Evolutionary conservation across 2,888 invertebrate genomes (phyloP).

Genomic region (Antheraea yamamai): DNA sequence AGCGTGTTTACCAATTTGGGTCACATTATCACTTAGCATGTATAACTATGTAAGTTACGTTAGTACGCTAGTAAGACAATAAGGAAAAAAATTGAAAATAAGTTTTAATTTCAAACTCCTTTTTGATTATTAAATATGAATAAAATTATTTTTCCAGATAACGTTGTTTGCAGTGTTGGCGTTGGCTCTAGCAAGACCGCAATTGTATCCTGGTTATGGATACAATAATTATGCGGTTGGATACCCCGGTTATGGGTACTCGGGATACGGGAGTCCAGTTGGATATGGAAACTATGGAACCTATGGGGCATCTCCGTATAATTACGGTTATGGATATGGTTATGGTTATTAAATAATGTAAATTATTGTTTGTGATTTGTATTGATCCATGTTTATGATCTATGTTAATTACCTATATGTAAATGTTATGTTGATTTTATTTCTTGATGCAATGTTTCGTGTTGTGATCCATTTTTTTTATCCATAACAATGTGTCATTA

Average conservation of each 20-base stretch:
- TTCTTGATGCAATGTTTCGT: not conserved
- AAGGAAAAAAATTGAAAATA: too few relatives aligned
- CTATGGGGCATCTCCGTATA: conserved; percentile 62
- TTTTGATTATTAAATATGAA: not conserved
- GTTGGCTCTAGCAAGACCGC: conserved; percentile 73
- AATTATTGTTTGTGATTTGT: not conserved
- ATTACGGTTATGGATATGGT: conserved; percentile 60
- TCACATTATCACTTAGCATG: too few relatives aligned
- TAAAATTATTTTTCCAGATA: conserved; percentile 54
- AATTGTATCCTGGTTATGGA: conserved; percentile 61
- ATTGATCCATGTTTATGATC: not conserved
- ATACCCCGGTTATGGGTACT: conserved; percentile 64
- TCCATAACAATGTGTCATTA: too few relatives aligned
- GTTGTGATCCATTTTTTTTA: not conserved
- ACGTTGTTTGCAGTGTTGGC: conserved; percentile 72
- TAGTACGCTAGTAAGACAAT: too few relatives aligned
- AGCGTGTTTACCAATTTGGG: too few relatives aligned
- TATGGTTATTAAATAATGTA: conserved; percentile 33
- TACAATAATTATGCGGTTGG: conserved; percentile 56
- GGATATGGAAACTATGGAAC: conserved; percentile 58
- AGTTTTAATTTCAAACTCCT: not conserved
- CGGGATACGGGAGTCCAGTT: conserved; percentile 62
- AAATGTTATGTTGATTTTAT: not conserved
- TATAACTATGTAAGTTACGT: too few relatives aligned
- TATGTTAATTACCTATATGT: not conserved